Evolutionary conservation across 2,888 invertebrate genomes (phyloP), one percentile per base, ranked within the genome.

Genomic region (Ochlodes sylvanus): DNA sequence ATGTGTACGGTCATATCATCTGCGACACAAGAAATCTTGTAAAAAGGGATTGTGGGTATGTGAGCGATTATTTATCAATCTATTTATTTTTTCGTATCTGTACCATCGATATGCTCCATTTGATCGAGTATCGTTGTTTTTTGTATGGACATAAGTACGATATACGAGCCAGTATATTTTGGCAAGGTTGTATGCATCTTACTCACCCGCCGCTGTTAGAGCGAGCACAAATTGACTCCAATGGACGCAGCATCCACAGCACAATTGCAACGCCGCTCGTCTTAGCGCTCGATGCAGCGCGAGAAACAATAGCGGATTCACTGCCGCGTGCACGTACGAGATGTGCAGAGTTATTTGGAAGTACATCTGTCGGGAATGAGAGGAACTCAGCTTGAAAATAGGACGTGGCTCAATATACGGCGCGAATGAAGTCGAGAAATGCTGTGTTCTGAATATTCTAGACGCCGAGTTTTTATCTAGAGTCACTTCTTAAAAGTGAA

Each of bases 321-420:
- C 96, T 78, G 97, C 97, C 42, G 97, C 97, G 89, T 97, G 97
- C 74, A 97, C 96, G 92, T 97, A 97, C 74, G 97, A 97, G 89
- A 97, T 97, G 94, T 97, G 97, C 77, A 97, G 94, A 62, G 97
- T 97, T 79, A 97, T 96, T 96, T 97, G 94, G 74, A 94, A 94
- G 81, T 93, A 93, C 85, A 93, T 86, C 93, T 93, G 81, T 63
- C 44, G 42, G 69, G 71, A 58, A 68, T 68, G 62, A 68, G 57
- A 57, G 68, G 68, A 68, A 63, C 63, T 68, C 68, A 27, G 42
- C 63, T 68, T 63, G 68, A 68, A 68, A 68, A 63, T 68, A 57
- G 68, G 50, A 63, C 68, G 63, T 32, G 57, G 68, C 42, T 62
- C 63, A 55, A 63, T 63, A 63, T 41, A 44, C 55, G 63, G 27